Base-by-base conservation (phyloP, 1,140 invertebrate species). In the Odontomachus brunneus region DNA sequence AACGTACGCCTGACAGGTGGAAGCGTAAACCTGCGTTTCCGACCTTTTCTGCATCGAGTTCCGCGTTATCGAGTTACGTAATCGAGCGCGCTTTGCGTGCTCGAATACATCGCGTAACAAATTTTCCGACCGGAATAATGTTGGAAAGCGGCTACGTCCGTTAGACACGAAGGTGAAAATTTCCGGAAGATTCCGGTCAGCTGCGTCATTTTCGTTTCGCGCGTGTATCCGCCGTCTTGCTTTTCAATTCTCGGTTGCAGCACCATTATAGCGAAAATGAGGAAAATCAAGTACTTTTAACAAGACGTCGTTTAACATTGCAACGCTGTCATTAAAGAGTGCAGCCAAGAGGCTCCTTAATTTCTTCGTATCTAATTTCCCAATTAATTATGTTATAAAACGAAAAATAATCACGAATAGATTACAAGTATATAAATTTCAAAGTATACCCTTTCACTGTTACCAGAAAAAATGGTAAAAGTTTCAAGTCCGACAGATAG, bases 111-210 rank as follows among this genome's bases (percentile, higher is more conserved):
- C 63, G 53, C 48, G 63, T 14, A 71, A 38, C 65, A 71, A 55
- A 71, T 71, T 80, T 80, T 59, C 63, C 75, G 15, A 22, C 15
- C 71, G 38, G 53, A 62, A 5, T 80, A 80, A 80, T 59, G 75
- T 80, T 80, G 51, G 75, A 80, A 80, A 80, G 75, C 53, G 75
- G 59, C 22, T 26, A 33, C 55, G 17, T 44, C 65, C 51, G 75
- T 69, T 80, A 80, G 67, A 78, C 63, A 67, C 49, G 75, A 78
- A 80, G 65, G 75, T 59, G 53, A 80, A 80, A 71, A 71, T 71
- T 71, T 80, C 75, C 65, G 51, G 22, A 7, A 44, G 38, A 44
- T 44, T 11, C 63, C 75, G 22, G 17, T 29, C 38, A 22, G 12
- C 38, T 7, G 38, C 29, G 17, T 44, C 57, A 29, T 44, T 57